Percentiles rank a stretch among this genome's conserved stretches.
Conservation (phyloP, 92 coral and sea anemone genomes). For the Parazoanthus swiftii region DNA sequence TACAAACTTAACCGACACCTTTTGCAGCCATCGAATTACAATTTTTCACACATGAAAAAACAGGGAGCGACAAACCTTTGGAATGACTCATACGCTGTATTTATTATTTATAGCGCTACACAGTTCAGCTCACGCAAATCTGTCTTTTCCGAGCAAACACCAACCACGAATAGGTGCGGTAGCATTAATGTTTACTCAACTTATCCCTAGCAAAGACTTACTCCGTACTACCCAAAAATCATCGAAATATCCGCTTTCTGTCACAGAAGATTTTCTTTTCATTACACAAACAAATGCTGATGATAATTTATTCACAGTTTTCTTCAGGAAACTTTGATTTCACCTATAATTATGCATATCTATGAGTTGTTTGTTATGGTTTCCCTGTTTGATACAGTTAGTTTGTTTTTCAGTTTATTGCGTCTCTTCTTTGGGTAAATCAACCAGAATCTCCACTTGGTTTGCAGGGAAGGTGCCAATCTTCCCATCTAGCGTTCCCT, state of each 20-base stretch:
- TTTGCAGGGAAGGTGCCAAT: constrained; percentile 66
- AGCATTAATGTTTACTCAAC: neutral
- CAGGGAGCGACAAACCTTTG: neutral
- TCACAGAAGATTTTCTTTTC: neutral
- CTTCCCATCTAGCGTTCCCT: constrained; percentile 83
- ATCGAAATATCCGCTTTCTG: neutral
- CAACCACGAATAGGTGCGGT: neutral
- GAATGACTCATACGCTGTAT: neutral
- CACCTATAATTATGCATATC: neutral
- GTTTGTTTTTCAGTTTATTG: neutral
- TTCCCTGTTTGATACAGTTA: neutral
- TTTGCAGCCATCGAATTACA: neutral
- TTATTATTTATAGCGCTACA: neutral
- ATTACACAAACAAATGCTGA: neutral
- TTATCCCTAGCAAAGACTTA: neutral
- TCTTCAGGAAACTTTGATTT: neutral
- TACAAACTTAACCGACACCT: neutral
- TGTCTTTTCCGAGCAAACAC: neutral
- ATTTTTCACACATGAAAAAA: no score
- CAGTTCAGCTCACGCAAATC: neutral
- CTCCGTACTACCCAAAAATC: neutral
- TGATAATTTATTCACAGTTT: neutral
- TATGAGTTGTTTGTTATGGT: neutral
- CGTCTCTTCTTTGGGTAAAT: constrained; percentile 46
- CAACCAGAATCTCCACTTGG: constrained; percentile 63